Evolutionary conservation across 2,888 invertebrate genomes (phyloP).

Genomic region (Frankliniella intonsa): DNA sequence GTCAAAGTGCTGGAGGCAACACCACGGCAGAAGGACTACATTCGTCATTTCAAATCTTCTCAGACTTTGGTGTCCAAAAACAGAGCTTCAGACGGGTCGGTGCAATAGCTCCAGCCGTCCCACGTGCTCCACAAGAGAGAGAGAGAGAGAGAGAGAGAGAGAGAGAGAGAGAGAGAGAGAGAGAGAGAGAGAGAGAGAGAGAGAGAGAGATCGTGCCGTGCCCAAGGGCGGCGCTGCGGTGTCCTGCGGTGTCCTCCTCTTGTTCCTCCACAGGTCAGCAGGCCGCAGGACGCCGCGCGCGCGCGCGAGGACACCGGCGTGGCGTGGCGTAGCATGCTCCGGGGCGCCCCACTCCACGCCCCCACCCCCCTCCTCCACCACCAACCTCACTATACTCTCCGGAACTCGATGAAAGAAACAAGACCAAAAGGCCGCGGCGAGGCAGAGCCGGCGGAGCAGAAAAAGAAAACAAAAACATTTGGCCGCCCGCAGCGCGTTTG

Average conservation of each 20-base stretch:
- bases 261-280: not conserved
- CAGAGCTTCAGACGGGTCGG: no score
- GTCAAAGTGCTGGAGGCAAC: no score
- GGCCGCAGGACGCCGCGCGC: not conserved
- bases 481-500: not conserved
- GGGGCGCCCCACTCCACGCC: not conserved
- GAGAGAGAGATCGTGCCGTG: no score
- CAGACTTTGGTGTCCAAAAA: no score
- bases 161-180: no score
- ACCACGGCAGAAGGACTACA: no score
- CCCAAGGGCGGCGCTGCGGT: not conserved
- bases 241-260: not conserved
- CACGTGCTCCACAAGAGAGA: no score
- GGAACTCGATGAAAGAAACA: not conserved
- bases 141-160: no score
- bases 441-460: not conserved
- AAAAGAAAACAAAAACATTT: not conserved
- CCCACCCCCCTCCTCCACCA: no score
- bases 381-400: not conserved
- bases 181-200: no score
- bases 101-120: no score
- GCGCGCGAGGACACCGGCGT: not conserved
- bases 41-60: no score
- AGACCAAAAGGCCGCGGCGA: not conserved
- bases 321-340: not conserved